Evolutionary conservation across 92 coral and sea anemone species (phyloP).

Genomic region (Zoanthus sociatus): DNA sequence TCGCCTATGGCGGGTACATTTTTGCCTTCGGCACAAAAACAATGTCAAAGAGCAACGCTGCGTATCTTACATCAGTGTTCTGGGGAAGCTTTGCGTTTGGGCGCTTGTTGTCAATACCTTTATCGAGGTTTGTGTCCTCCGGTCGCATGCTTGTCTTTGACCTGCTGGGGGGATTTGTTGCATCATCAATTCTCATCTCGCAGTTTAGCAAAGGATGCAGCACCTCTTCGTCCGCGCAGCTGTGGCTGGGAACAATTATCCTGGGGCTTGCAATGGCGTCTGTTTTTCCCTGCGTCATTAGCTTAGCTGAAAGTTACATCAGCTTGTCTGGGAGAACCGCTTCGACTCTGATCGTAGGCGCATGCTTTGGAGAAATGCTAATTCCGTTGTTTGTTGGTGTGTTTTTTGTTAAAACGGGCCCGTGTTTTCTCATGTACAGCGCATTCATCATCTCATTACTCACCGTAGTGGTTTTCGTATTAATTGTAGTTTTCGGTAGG

Average conservation of each 20-base stretch:
- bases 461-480: conserved; percentile 45
- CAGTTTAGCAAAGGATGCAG: conserved; percentile 67
- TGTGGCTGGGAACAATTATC: conserved; percentile 89
- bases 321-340: conserved; percentile 87
- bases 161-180: conserved; percentile 75
- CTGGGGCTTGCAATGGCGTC: conserved; percentile 95
- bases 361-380: conserved; percentile 91
- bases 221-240: conserved; percentile 47
- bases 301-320: conserved; percentile 84
- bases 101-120: conserved; percentile 82
- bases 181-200: conserved; percentile 74
- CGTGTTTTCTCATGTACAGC: conserved; percentile 77
- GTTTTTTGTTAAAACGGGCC: conserved; percentile 74
- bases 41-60: conserved; percentile 72
- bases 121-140: conserved; percentile 75
- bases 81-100: conserved; percentile 97
- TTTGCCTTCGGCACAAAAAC: conserved; percentile 75
- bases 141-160: conserved; percentile 73
- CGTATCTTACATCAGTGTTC: conserved; percentile 81
- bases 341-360: conserved; percentile 84
- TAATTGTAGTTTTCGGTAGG: conserved; percentile 46
- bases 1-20: conserved; percentile 89
- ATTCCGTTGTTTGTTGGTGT: conserved; percentile 86
- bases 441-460: conserved; percentile 67
- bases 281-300: conserved; percentile 82